Evolutionary conservation across 2,113 vertebrate species (phyloP).

Genomic region (Coreoperca whiteheadi): DNA sequence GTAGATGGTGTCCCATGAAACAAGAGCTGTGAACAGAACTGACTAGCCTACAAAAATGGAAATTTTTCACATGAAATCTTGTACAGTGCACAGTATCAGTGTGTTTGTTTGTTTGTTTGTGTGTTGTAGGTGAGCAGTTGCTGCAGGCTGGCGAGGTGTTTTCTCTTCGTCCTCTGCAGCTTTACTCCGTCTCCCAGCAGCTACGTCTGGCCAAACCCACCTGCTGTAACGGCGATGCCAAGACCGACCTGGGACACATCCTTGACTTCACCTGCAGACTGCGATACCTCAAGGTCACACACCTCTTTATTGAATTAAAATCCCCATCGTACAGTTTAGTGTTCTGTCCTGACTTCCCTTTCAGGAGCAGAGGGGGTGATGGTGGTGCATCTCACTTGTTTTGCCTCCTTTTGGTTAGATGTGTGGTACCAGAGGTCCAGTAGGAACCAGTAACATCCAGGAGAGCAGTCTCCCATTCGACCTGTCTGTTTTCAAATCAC

Average conservation of each 20-base stretch:
- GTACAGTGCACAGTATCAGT: not conserved
- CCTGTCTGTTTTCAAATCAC: conserved; percentile 94
- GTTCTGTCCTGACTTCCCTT: not conserved
- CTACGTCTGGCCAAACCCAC: conserved; percentile 92
- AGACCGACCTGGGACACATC: conserved; percentile 96
- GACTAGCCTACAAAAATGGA: not conserved
- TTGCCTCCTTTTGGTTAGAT: conserved; percentile 82
- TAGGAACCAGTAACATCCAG: conserved; percentile 96
- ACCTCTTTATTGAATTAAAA: not conserved
- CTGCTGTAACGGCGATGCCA: conserved; percentile 93
- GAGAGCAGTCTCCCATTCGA: conserved; percentile 92
- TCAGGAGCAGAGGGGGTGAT: not conserved
- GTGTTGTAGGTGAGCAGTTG: conserved; percentile 91
- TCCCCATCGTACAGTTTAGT: rapidly evolving
- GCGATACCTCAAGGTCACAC: conserved; percentile 92
- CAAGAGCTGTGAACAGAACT: not conserved
- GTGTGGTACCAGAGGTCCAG: conserved; percentile 88
- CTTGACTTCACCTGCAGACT: conserved; percentile 98
- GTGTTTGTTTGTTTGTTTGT: conserved; percentile 7
- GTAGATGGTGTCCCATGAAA: not conserved
- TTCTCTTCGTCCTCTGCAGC: conserved; percentile 90
- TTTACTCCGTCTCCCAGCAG: conserved; percentile 93
- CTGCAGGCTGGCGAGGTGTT: conserved; percentile 94
- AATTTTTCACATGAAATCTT: not conserved
- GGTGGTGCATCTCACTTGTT: conserved; percentile 10